phyloP scores from a whole-genome alignment of 2,888 invertebrate genomes.

The Busseola fusca region DNA sequence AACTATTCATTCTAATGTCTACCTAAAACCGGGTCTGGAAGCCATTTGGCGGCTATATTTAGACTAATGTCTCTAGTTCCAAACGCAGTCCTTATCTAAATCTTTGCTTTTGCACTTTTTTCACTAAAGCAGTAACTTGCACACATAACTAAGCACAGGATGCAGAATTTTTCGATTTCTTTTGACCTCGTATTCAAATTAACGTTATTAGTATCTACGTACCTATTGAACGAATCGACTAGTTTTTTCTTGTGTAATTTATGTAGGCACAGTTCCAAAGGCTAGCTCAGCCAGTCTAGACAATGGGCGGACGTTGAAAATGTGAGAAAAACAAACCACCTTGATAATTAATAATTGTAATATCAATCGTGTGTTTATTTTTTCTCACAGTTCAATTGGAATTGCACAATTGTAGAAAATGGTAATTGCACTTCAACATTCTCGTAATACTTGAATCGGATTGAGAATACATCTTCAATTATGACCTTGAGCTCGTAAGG shows the following conservation, averaged over 20 bases:
- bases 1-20: conserved; percentile 18
- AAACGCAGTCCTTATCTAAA: conserved; percentile 29
- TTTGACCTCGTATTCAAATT: conserved; percentile 73
- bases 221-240: conserved; percentile 65
- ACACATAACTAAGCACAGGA: conserved; percentile 33
- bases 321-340: conserved; percentile 75
- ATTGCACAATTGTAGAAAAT: conserved; percentile 61
- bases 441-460: conserved; percentile 54
- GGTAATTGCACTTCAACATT: conserved; percentile 62
- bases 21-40: conserved; percentile 36
- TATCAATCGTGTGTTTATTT: conserved; percentile 67
- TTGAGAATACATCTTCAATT: conserved; percentile 59
- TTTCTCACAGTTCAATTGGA: conserved; percentile 62
- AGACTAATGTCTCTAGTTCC: conserved; percentile 30
- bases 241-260: conserved; percentile 67
- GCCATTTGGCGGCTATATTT: conserved; percentile 35
- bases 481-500: conserved; percentile 66
- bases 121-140: conserved; percentile 1
- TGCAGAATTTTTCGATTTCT: conserved; percentile 64
- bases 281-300: conserved; percentile 61
- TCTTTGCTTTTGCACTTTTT: conserved; percentile 30
- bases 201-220: conserved; percentile 64
- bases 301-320: conserved; percentile 83
- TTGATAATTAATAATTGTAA: conserved; percentile 67
- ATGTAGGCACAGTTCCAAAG: conserved; percentile 66